Evolutionary conservation across 2,113 vertebrate genomes (phyloP), one percentile per base, ranked within the genome.

Genomic region (Microcebus ravelobensis): DNA sequence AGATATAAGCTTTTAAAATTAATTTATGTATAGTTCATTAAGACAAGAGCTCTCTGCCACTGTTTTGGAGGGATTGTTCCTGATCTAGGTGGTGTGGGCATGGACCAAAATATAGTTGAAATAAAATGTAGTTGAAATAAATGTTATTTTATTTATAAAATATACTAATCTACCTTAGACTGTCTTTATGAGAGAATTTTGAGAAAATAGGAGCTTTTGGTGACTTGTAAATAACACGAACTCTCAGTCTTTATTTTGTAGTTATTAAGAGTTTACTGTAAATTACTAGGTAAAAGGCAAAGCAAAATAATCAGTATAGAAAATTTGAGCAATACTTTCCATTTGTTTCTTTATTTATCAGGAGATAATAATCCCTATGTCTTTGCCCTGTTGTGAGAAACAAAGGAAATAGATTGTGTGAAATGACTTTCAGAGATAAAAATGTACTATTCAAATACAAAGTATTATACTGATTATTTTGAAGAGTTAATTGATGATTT

Each of bases 401-500:
- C 65, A 74, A 90, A 88, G 52, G 23, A 91, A 86, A 70, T 81
- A 83, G 34, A 11, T 73, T 91, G 27, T 52, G 27, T 79, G 31
- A 79, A 88, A 39, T 80, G 18, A 68, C 31, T 1, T 13, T 65
- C 27, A 50, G 5, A 85, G 17, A 79, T 12, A 91, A 39, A 91
- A 84, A 89, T 59, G 48, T 34, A 84, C 7, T 10, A 39, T 59
- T 36, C 17, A 77, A n/a, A 45, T 88, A 65, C 25, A 18, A n/a
- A 18, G 5, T 52, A 87, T 84, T 84, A 70, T 59, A 91, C n/a
- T 86, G 63, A 79, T 21, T 14, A 71, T 50, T 92, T 65, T 42
- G n/a, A 91, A 79, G 21, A 50, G 13, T 61, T 74, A 68, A 71
- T 84, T 77, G 21, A 92, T 67, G 73, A n/a, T 88, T 96, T 91